phyloP scores from a whole-genome alignment of 2,888 invertebrate genomes.

The Cynaeus angustus region DNA sequence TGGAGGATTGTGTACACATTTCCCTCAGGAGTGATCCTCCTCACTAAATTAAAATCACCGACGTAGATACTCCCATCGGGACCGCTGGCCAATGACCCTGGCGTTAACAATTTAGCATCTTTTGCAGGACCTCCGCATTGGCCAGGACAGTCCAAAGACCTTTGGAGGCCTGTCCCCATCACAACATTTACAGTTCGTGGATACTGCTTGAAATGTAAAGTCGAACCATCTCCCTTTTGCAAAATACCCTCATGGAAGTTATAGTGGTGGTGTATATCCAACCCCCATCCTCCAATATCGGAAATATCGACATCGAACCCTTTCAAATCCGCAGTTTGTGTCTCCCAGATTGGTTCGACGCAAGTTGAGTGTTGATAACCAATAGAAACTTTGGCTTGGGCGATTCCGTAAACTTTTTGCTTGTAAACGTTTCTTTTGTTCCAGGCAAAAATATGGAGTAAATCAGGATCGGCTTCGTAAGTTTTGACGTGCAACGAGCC shows the following conservation, averaged over 20 bases:
- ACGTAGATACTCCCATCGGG: constrained; percentile 98
- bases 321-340: constrained; percentile 93
- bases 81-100: constrained; percentile 94
- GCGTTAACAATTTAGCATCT: constrained; percentile 90
- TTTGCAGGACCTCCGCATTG: constrained; percentile 90
- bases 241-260: constrained; percentile 98
- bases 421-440: constrained; percentile 98
- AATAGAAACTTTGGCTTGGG: constrained; percentile 90
- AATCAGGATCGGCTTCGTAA: constrained; percentile 96
- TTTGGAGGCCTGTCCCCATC: constrained; percentile 93
- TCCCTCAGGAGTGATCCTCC: constrained; percentile 92
- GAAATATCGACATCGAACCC: constrained; percentile 97
- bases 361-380: constrained; percentile 97
- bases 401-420: constrained; percentile 94
- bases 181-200: constrained; percentile 92
- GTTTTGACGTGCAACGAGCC: constrained; percentile 93
- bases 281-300: constrained; percentile 97
- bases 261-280: constrained; percentile 98
- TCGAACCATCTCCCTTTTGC: constrained; percentile 95
- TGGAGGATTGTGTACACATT: constrained; percentile 91
- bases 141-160: constrained; percentile 89
- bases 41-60: constrained; percentile 96
- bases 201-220: constrained; percentile 94
- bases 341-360: constrained; percentile 92
- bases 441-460: constrained; percentile 98